A percentile compares a stretch with the other conserved stretches of the same genome.
phyloP scores from a whole-genome alignment of 2,888 invertebrate species.

The Ormyrus pomaceus region DNA sequence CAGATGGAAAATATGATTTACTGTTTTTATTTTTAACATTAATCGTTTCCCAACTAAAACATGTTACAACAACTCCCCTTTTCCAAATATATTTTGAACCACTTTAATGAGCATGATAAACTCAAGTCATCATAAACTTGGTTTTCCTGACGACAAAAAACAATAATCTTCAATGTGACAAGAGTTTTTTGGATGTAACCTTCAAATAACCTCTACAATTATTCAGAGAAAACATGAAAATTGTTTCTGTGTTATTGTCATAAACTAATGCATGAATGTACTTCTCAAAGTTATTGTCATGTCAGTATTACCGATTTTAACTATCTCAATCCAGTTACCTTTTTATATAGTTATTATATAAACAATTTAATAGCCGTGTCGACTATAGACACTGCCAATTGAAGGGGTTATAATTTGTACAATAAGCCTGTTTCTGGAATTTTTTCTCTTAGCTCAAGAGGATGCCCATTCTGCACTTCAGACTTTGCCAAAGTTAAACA shows the following conservation, averaged over 20 bases:
- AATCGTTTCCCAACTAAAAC: too few relatives aligned
- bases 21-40: too few relatives aligned
- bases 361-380: constrained; percentile 10
- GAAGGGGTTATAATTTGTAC: constrained; percentile 54
- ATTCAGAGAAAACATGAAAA: constrained; percentile 24
- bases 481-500: constrained; percentile 56
- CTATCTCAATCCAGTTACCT: constrained; percentile 26
- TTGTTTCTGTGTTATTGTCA: constrained; percentile 31
- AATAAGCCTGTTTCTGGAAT: constrained; percentile 57
- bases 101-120: constrained; percentile 40
- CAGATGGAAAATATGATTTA: too few relatives aligned
- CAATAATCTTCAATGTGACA: constrained; percentile 32
- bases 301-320: constrained; percentile 32
- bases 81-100: not conserved
- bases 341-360: constrained; percentile 7
- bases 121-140: constrained; percentile 6
- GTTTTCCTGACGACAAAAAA: constrained; percentile 7
- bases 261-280: constrained; percentile 45
- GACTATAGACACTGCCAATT: constrained; percentile 28
- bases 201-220: constrained; percentile 55
- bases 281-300: constrained; percentile 34
- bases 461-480: constrained; percentile 58
- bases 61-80: too few relatives aligned
- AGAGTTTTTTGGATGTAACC: constrained; percentile 42
- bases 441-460: constrained; percentile 58